phyloP scores from a whole-genome alignment of 2,113 vertebrate species.

The Rhizomys pruinosus region DNA sequence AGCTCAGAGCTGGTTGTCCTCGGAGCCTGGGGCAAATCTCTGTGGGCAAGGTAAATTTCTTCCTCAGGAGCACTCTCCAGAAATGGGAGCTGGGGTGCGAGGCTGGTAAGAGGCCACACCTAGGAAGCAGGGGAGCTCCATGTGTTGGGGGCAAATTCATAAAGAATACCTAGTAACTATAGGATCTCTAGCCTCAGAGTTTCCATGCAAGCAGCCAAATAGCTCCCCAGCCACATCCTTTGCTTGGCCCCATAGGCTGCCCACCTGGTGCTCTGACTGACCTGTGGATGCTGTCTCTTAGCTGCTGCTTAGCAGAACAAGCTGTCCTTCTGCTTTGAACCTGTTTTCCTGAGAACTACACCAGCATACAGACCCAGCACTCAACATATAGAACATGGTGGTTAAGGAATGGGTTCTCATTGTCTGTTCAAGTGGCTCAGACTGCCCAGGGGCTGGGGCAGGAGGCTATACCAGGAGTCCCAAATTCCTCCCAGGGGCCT shows the following conservation, averaged over 20 bases:
- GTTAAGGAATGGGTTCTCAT: not conserved
- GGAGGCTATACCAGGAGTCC: not conserved
- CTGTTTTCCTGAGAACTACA: not conserved
- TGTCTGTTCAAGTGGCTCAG: not conserved
- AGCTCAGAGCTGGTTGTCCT: constrained; percentile 37
- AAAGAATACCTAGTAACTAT: not conserved
- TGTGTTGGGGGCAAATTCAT: not conserved
- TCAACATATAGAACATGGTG: not conserved
- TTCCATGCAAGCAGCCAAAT: not conserved
- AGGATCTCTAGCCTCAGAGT: not conserved
- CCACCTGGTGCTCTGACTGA: not conserved
- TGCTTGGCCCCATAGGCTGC: not conserved
- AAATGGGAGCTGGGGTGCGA: not conserved
- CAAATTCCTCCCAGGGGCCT: not conserved
- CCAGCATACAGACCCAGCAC: not conserved
- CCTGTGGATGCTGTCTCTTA: not conserved
- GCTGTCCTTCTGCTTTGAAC: not conserved
- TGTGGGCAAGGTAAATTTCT: constrained; percentile 42
- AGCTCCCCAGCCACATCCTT: too few species aligned
- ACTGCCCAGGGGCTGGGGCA: not conserved
- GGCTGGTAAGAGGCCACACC: not conserved
- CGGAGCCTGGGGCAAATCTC: constrained; percentile 60
- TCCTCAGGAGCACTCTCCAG: constrained; percentile 52
- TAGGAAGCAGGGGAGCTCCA: not conserved
- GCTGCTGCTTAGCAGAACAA: not conserved